phyloP scores from a whole-genome alignment of 1,140 invertebrate species.

The Neocloeon triangulifer region DNA sequence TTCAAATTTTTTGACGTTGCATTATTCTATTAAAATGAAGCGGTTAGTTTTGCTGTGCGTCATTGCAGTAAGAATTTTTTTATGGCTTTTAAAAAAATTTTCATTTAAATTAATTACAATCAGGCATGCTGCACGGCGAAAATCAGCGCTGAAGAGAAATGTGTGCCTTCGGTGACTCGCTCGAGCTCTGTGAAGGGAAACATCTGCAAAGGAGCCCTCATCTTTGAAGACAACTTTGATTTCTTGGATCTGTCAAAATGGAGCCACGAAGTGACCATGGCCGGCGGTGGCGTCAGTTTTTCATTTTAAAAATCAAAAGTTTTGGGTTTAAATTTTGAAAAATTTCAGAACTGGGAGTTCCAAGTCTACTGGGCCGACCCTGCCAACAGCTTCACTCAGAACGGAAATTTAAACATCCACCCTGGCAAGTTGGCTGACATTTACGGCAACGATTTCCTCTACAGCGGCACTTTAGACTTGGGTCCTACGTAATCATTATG shows the following conservation, averaged over 20 bases:
- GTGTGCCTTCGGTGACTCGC: too few species aligned
- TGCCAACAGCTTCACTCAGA: constrained; percentile 26
- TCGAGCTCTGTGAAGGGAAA: too few species aligned
- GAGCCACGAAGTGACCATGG: constrained; percentile 39
- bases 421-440: constrained; percentile 33
- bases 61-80: too few species aligned
- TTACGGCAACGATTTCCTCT: constrained; percentile 27
- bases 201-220: constrained; percentile 26
- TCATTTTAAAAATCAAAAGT: constrained; percentile 4
- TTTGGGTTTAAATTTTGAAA: not conserved
- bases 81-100: too few species aligned
- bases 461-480: constrained; percentile 26
- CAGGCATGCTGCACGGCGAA: too few species aligned
- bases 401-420: constrained; percentile 32
- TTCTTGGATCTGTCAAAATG: constrained; percentile 30
- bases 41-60: too few species aligned
- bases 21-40: too few species aligned
- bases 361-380: constrained; percentile 35
- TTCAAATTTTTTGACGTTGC: too few species aligned
- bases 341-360: constrained; percentile 42
- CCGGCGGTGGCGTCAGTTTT: constrained; percentile 34
- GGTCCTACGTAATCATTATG: too few species aligned
- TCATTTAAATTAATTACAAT: too few species aligned
- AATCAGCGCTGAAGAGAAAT: too few species aligned
- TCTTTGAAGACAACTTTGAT: constrained; percentile 41